phyloP scores from a whole-genome alignment of 2,113 vertebrate species.

The Peucedramus taeniatus region DNA sequence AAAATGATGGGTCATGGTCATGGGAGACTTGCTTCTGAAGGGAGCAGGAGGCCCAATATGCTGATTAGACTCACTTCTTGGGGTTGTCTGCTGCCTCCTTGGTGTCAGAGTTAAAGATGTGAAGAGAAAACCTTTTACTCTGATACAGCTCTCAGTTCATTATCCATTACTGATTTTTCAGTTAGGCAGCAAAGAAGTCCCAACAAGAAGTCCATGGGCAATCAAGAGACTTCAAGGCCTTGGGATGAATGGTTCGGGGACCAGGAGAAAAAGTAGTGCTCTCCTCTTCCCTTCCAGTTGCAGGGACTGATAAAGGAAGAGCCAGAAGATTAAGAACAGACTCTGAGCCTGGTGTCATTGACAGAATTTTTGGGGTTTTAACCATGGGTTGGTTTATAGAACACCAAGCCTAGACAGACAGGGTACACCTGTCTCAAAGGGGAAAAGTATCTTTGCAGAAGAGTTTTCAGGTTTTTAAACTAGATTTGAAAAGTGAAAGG shows the following conservation, averaged over 20 bases:
- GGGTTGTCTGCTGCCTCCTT: background rate
- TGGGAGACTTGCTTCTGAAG: background rate
- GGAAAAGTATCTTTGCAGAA: background rate
- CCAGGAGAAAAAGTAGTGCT: background rate
- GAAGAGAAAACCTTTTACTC: background rate
- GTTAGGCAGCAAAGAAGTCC: background rate
- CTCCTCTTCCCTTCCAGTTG: background rate
- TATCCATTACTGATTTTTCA: background rate
- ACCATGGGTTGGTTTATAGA: background rate
- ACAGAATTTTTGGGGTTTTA: background rate
- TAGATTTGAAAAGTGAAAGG: background rate
- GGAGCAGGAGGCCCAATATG: background rate
- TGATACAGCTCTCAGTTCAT: background rate
- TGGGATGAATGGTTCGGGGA: background rate
- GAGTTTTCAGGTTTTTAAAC: background rate
- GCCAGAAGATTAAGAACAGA: background rate
- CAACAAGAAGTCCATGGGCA: background rate
- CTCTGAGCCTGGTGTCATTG: background rate
- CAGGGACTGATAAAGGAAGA: background rate
- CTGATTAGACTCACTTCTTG: background rate
- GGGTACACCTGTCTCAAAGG: background rate
- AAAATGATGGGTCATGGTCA: background rate
- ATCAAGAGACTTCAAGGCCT: background rate
- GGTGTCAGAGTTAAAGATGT: background rate
- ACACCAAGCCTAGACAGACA: background rate